Percentiles rank a stretch among this genome's conserved stretches.
These are phyloP conservation scores for Spatulosminthurus flaviceps DNA, from an alignment of 2,888 invertebrate genomes.

Conservation along the genomic window DNA sequence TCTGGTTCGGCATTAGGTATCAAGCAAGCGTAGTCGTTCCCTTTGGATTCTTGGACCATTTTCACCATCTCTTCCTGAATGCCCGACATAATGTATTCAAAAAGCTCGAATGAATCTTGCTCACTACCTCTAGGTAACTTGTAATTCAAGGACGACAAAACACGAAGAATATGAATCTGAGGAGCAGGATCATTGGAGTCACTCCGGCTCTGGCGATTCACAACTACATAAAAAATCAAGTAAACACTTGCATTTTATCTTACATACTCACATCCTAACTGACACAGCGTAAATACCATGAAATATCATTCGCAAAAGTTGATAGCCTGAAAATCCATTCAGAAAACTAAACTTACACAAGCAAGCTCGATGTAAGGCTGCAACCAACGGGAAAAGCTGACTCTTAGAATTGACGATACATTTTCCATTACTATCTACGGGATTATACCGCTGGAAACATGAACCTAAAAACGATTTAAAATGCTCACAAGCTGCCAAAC, in stretches of 20 bases:
- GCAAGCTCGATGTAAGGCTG: conserved; percentile 45
- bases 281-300: no score
- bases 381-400: conserved; percentile 44
- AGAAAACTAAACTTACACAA: conserved; percentile 32
- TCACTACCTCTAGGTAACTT: conserved; percentile 39
- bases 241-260: no score
- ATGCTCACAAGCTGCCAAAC: conserved; percentile 45
- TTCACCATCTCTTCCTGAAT: conserved; percentile 41
- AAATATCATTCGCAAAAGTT: background rate
- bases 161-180: conserved; percentile 37
- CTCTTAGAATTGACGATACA: conserved; percentile 29
- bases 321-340: background rate
- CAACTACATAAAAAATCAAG: conserved; percentile 18
- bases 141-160: conserved; percentile 43
- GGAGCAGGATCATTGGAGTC: conserved; percentile 23
- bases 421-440: conserved; percentile 31
- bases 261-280: no score
- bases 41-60: conserved; percentile 37
- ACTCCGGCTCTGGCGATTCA: conserved; percentile 37
- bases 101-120: conserved; percentile 44
- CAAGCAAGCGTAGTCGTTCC: conserved; percentile 39
- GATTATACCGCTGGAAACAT: conserved; percentile 33
- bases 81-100: conserved; percentile 44
- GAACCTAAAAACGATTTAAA: conserved; percentile 26
- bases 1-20: conserved; percentile 40